Base-by-base conservation (phyloP, 2,888 invertebrate genomes). In the Keiferia lycopersicella region DNA sequence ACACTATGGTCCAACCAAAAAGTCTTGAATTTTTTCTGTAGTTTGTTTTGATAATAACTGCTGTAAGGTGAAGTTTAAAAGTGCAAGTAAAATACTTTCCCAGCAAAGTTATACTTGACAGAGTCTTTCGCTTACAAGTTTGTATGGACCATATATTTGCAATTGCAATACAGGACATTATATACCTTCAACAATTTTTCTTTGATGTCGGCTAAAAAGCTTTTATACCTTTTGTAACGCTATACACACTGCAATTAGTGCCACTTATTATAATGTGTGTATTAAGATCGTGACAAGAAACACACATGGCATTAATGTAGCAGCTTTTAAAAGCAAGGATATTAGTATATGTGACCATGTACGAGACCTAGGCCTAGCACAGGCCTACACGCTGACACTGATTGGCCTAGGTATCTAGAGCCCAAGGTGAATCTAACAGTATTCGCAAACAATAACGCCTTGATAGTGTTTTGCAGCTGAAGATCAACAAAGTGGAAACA, bases 361-460 rank as follows among this genome's bases (percentile, higher is more conserved):
- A 50, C 39, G 34, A 59, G 48, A 51, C 61, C 22, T 51, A 61
- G 22, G 39, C 62, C 56, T 18, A 45, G 41, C 39, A n/a, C 56
- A 20, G 50, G 38, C 53, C 16, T 26, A 53, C 22, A 11, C 18
- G 12, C 14, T 16, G 0, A 3, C n/a, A n/a, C 22, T 7, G 56
- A 26, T 39, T 39, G 45, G 62, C 62, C 62, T 58, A 62, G 34
- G 34, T 34, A 34, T 34, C 61, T 20, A 59, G 61, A 22, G 20
- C n/a, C 50, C 64, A 64, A 64, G 64, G 64, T 51, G 48, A 62
- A 16, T 18, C 39, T 1, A 53, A 18, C 48, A 63, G 63, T 66
- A 68, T 72, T 70, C 67, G 62, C 69, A 69, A 68, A 70, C 68
- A 71, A 73, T 69, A 67, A 66, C 58, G 38, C 58, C 58, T 58